Percentiles rank a stretch among this genome's conserved stretches.
These are phyloP conservation scores for Eptesicus fuscus DNA, from an alignment of 2,113 vertebrate species.

Conservation along the genomic window DNA sequence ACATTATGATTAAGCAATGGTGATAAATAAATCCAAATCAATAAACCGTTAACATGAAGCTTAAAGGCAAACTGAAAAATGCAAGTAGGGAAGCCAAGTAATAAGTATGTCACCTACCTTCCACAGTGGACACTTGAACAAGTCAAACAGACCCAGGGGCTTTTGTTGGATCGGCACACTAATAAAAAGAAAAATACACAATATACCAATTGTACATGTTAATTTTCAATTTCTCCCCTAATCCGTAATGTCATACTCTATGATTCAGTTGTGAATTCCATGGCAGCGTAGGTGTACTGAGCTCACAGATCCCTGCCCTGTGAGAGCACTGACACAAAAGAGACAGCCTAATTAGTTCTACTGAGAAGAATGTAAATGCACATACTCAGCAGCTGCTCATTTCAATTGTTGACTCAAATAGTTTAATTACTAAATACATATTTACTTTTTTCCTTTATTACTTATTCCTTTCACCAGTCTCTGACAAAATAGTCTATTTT, in stretches of 20 bases:
- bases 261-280: slow-evolving; percentile 25
- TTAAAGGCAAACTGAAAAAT: slow-evolving; percentile 8
- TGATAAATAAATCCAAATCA: slow-evolving; percentile 1
- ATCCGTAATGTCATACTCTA: background rate
- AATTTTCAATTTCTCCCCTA: slow-evolving; percentile 34
- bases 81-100: slow-evolving; percentile 18
- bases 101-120: slow-evolving; percentile 84
- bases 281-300: background rate
- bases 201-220: slow-evolving; percentile 56
- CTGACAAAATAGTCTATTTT: slow-evolving; percentile 4
- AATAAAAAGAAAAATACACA: slow-evolving; percentile 65
- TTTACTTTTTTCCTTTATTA: background rate
- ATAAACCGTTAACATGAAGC: slow-evolving; percentile 7
- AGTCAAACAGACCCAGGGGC: slow-evolving; percentile 97
- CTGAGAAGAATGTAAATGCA: background rate
- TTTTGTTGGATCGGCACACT: slow-evolving; percentile 99
- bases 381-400: background rate
- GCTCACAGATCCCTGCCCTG: background rate
- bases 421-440: background rate
- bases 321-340: slow-evolving; percentile 13
- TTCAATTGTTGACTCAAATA: background rate
- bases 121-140: slow-evolving; percentile 97
- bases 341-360: background rate
- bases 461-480: background rate
- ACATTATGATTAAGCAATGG: background rate